Percentiles rank a stretch among this genome's conserved stretches.
Conservation (phyloP, 2,797 vertebrate genomes). For the Bovichtus diacanthus region DNA sequence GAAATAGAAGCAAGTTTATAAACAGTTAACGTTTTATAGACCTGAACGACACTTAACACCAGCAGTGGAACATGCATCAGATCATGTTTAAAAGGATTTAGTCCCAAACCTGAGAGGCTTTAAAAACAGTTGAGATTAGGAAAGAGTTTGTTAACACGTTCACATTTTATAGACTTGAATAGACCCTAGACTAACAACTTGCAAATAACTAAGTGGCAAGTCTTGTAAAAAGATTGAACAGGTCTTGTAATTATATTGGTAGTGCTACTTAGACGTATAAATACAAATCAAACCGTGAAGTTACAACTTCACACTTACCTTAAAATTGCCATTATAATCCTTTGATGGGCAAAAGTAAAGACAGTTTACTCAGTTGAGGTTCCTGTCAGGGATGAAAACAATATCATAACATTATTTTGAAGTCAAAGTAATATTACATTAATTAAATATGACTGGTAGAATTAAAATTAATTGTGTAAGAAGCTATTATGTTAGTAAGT, state of each 20-base stretch:
- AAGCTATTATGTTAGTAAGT: background rate
- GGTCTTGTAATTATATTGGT: background rate
- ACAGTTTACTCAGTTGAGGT: background rate
- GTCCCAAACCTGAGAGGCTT: constrained; percentile 27
- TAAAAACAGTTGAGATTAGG: constrained; percentile 46
- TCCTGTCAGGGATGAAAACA: constrained; percentile 11
- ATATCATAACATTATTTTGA: background rate
- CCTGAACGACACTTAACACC: constrained; percentile 24
- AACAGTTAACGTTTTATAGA: constrained; percentile 51
- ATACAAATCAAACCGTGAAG: background rate
- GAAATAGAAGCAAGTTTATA: constrained; percentile 27
- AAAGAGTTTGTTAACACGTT: constrained; percentile 47
- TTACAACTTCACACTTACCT: constrained; percentile 14
- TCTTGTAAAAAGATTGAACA: constrained; percentile 12
- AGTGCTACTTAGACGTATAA: background rate
- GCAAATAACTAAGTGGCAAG: constrained; percentile 10
- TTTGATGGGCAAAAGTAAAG: background rate
- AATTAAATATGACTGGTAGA: background rate
- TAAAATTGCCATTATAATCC: background rate
- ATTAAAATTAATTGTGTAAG: background rate
- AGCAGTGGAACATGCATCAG: background rate
- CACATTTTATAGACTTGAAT: constrained; percentile 48
- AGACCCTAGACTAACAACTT: background rate
- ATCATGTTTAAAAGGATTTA: constrained; percentile 33
- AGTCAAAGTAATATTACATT: background rate